Percentiles rank a stretch among this genome's conserved stretches.
Conservation (phyloP, 1,140 invertebrate genomes). For the Grapholita molesta region DNA sequence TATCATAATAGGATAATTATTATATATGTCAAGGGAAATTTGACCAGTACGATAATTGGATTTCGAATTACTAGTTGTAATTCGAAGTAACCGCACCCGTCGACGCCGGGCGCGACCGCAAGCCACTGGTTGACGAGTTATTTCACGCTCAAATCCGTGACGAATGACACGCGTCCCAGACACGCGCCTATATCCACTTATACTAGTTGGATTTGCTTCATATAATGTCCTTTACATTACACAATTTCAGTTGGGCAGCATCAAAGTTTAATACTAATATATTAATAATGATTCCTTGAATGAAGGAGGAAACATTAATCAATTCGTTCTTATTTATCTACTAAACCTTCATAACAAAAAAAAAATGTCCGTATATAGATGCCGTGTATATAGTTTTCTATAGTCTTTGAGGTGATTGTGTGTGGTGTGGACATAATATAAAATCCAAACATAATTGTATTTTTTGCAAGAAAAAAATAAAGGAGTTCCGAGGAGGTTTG, state of each 20-base stretch:
- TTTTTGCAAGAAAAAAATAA: conserved; percentile 36
- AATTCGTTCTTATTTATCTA: too few relatives aligned
- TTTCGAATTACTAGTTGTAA: conserved; percentile 38
- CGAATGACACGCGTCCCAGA: conserved; percentile 46
- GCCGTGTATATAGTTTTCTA: too few relatives aligned
- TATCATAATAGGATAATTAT: neutral
- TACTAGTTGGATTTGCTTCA: neutral
- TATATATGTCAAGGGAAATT: neutral
- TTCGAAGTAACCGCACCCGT: conserved; percentile 52
- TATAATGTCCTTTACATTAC: neutral
- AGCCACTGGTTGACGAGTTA: conserved; percentile 47
- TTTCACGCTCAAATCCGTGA: conserved; percentile 59
- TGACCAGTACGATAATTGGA: conserved; percentile 40
- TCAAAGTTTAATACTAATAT: neutral
- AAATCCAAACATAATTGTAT: too few relatives aligned
- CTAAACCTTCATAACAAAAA: too few relatives aligned
- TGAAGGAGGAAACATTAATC: too few relatives aligned
- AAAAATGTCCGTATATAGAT: too few relatives aligned
- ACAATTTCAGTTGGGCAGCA: neutral
- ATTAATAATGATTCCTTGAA: too few relatives aligned
- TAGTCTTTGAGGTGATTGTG: too few relatives aligned
- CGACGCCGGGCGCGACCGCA: conserved; percentile 47
- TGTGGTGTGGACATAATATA: too few relatives aligned
- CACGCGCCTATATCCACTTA: neutral
- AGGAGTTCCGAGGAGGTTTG: conserved; percentile 34